A percentile compares a stretch with the other conserved stretches of the same genome.
These are phyloP conservation scores for Cephonodes hylas DNA, from an alignment of 2,888 invertebrate genomes.

Conservation along the genomic window DNA sequence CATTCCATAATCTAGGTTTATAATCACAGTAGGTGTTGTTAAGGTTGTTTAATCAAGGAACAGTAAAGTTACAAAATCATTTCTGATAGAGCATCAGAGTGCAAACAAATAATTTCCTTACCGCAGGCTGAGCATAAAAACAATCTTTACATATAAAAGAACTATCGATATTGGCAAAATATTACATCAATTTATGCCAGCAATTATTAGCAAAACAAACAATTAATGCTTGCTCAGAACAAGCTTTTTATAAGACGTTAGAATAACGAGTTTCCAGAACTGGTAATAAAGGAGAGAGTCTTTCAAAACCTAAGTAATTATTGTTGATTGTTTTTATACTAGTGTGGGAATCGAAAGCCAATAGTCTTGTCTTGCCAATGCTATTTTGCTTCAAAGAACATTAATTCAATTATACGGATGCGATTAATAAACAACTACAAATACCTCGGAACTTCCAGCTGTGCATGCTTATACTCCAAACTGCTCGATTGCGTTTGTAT, in stretches of 20 bases:
- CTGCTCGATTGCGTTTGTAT: too few relatives aligned
- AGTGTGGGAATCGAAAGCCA: slow-evolving; percentile 6
- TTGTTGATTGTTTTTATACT: not conserved
- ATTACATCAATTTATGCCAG: too few relatives aligned
- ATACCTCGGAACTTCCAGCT: too few relatives aligned
- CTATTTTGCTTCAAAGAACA: not conserved
- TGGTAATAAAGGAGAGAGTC: slow-evolving; percentile 7
- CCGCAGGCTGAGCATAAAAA: too few relatives aligned
- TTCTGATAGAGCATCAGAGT: too few relatives aligned
- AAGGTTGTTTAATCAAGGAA: not conserved
- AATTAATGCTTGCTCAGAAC: not conserved
- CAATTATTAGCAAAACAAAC: not conserved
- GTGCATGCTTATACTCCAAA: too few relatives aligned
- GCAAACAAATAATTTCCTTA: too few relatives aligned
- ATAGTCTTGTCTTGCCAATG: not conserved
- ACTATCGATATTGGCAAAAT: too few relatives aligned
- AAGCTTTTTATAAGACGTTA: not conserved
- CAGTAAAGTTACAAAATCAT: too few relatives aligned
- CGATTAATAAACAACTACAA: not conserved
- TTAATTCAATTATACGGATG: not conserved
- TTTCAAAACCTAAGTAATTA: not conserved
- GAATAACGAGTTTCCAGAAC: not conserved
- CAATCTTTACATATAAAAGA: too few relatives aligned
- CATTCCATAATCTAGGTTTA: not conserved
- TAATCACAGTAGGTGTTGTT: not conserved